Conservation (phyloP, 2,113 vertebrate species). For the Misgurnus mizolepis region DNA sequence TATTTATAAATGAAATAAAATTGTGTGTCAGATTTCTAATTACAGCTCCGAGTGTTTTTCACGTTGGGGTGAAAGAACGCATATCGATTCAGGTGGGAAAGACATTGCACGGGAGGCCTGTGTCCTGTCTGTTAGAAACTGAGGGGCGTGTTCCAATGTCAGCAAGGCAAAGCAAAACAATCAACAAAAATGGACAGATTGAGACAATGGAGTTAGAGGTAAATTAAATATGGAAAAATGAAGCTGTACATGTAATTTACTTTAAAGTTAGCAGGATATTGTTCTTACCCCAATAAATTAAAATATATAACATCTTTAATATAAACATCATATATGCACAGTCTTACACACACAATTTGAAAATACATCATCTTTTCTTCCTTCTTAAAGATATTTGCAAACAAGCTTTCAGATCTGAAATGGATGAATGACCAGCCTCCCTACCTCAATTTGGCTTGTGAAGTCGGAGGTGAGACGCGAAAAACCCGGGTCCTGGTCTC, state of each 20-base stretch:
- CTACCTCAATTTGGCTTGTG: constrained; percentile 67
- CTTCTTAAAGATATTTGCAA: constrained; percentile 27
- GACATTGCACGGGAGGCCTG: not conserved
- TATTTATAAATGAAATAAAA: no score
- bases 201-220: constrained; percentile 66
- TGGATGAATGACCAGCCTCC: rapidly evolving
- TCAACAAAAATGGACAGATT: rapidly evolving
- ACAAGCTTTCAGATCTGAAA: not conserved
- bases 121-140: constrained; percentile 63
- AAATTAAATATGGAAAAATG: constrained; percentile 9
- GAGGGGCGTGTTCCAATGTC: constrained; percentile 20
- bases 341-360: no score
- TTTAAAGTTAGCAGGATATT: no score
- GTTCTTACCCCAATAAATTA: not conserved
- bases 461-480: constrained; percentile 39
- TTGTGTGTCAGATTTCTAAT: constrained; percentile 70
- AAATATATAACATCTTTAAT: no score
- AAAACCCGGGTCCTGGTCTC: constrained; percentile 65
- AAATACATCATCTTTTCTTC: not conserved
- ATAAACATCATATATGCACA: no score
- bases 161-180: rapidly evolving
- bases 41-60: constrained; percentile 72
- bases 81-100: constrained; percentile 69
- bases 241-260: not conserved
- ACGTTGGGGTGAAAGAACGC: constrained; percentile 68